Conservation (phyloP, 2,888 invertebrate genomes). For the Drosophila picticornis region DNA sequence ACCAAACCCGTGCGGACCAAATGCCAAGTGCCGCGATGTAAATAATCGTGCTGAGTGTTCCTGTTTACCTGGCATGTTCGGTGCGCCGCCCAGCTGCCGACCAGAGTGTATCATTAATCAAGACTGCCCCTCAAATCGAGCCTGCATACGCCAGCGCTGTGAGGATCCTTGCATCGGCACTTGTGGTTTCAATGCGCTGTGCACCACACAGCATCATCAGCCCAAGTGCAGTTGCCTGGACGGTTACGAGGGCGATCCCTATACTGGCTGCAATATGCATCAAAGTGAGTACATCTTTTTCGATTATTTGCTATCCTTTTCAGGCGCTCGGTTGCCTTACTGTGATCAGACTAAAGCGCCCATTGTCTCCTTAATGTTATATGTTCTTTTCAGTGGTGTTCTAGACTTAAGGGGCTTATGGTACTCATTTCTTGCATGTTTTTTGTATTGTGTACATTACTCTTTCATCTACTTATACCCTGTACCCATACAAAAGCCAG, state of each 20-base stretch:
- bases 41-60: constrained; percentile 90
- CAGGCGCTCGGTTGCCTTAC: constrained; percentile 20
- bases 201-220: constrained; percentile 89
- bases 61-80: constrained; percentile 90
- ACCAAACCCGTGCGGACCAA: constrained; percentile 92
- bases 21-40: constrained; percentile 90
- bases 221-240: constrained; percentile 90
- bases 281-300: constrained; percentile 86
- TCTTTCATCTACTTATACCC: constrained; percentile 32
- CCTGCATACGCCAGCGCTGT: constrained; percentile 90
- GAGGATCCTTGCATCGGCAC: constrained; percentile 91
- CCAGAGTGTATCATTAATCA: constrained; percentile 91
- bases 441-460: constrained; percentile 62
- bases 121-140: constrained; percentile 90
- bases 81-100: constrained; percentile 92
- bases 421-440: constrained; percentile 64
- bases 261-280: constrained; percentile 89
- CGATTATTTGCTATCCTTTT: constrained; percentile 39
- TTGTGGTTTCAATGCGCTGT: constrained; percentile 90
- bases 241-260: constrained; percentile 92
- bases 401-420: constrained; percentile 44
- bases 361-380: constrained; percentile 63
- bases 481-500: constrained; percentile 4
- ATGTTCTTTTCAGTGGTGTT: constrained; percentile 76
- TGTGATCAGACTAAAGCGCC: constrained; percentile 18